Conservation (phyloP, 2,797 vertebrate species). For the Sebastes matsubarae region DNA sequence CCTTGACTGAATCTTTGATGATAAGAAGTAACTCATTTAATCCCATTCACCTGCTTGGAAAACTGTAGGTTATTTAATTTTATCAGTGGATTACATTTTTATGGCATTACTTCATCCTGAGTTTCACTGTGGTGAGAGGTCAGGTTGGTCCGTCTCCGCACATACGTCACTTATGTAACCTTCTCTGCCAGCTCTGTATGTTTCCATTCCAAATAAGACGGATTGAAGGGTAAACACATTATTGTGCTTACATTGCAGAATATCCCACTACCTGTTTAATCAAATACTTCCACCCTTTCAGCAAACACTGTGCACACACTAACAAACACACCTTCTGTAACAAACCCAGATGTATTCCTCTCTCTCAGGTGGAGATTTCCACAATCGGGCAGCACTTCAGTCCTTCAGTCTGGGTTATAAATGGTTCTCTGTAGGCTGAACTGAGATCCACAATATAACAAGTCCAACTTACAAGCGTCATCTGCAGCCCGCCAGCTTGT, state of each 20-base stretch:
- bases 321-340: slow-evolving; percentile 21
- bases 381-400: background rate
- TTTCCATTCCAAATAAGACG: slow-evolving; percentile 42
- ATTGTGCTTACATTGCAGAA: slow-evolving; percentile 10
- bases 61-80: background rate
- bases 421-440: slow-evolving; percentile 22
- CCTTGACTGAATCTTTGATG: background rate
- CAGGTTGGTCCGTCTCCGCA: background rate
- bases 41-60: background rate
- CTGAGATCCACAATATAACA: background rate
- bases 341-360: background rate
- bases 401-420: slow-evolving; percentile 10
- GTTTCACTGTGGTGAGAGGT: background rate
- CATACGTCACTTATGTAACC: background rate
- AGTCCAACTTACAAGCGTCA: background rate
- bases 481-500: background rate
- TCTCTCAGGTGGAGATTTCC: slow-evolving; percentile 36
- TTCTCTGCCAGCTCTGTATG: slow-evolving; percentile 12
- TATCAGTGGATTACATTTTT: background rate
- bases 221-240: slow-evolving; percentile 25
- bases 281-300: slow-evolving; percentile 49
- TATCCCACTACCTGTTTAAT: slow-evolving; percentile 37
- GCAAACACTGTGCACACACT: slow-evolving; percentile 32
- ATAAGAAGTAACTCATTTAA: background rate
- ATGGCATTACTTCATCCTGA: background rate